Evolutionary conservation across 2,888 invertebrate genomes (phyloP).

Genomic region (Pollenia labialis): DNA sequence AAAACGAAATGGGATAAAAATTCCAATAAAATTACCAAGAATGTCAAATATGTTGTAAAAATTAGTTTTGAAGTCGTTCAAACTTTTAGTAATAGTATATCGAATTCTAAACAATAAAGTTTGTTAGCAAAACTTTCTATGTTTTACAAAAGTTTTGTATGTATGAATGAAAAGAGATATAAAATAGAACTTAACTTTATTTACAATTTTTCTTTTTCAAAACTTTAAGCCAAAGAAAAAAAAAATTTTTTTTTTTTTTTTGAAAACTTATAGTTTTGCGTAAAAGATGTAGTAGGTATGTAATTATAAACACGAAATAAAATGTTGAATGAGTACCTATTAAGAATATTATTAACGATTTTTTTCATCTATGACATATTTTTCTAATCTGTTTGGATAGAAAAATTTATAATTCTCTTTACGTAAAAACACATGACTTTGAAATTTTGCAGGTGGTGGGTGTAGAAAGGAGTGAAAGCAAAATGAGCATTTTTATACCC

Average conservation of each 20-base stretch:
- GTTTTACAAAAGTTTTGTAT: conserved; percentile 38
- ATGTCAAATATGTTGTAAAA: conserved; percentile 41
- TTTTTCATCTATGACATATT: no score
- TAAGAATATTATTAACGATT: no score
- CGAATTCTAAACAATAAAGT: conserved; percentile 40
- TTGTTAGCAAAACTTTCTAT: conserved; percentile 47
- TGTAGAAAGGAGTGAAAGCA: no score
- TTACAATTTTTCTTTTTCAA: not conserved
- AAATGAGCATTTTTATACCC: no score
- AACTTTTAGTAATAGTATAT: conserved; percentile 37
- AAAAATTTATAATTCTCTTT: no score
- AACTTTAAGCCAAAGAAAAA: conserved; percentile 39
- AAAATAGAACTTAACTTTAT: conserved; percentile 2
- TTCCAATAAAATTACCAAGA: conserved; percentile 3
- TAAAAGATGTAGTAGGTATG: no score
- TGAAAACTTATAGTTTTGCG: no score
- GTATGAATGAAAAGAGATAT: conserved; percentile 6
- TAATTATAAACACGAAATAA: no score
- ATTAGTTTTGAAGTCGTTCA: conserved; percentile 24
- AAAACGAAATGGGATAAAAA: not conserved
- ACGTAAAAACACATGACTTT: no score
- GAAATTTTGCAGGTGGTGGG: no score
- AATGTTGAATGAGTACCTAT: no score
- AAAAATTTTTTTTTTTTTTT: conserved; percentile 5
- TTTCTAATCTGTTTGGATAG: no score